phyloP scores from a whole-genome alignment of 2,888 invertebrate genomes.

The Lumbricus terrestris region DNA sequence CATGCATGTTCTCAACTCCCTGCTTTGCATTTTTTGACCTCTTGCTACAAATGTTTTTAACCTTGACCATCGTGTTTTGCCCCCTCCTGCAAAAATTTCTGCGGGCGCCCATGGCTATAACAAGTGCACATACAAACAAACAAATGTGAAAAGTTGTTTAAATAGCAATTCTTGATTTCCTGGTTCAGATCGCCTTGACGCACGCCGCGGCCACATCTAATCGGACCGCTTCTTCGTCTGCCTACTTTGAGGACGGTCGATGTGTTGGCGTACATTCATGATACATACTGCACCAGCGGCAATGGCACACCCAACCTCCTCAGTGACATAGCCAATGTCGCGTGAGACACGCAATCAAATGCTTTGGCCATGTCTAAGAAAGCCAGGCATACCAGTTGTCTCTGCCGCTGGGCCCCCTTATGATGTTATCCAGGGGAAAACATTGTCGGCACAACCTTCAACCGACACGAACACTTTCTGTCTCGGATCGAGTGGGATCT shows the following conservation, averaged over 20 bases:
- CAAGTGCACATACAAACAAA: too few relatives aligned
- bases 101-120: too few relatives aligned
- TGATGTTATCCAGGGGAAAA: background rate
- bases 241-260: background rate
- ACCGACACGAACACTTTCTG: background rate
- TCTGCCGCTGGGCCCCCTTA: background rate
- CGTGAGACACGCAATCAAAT: background rate
- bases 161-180: too few relatives aligned
- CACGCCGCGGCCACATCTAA: background rate
- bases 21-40: too few relatives aligned
- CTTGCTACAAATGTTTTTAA: too few relatives aligned
- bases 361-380: background rate
- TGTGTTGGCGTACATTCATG: background rate
- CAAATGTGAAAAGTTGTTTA: too few relatives aligned
- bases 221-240: background rate
- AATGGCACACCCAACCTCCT: background rate
- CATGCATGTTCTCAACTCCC: too few relatives aligned
- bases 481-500: too few relatives aligned
- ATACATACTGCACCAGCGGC: background rate
- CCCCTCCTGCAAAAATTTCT: too few relatives aligned
- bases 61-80: too few relatives aligned
- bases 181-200: constrained; percentile 17
- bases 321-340: background rate
- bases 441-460: background rate
- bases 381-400: background rate